Conservation (phyloP, 2,113 vertebrate species). For the Seriola aureovittata region DNA sequence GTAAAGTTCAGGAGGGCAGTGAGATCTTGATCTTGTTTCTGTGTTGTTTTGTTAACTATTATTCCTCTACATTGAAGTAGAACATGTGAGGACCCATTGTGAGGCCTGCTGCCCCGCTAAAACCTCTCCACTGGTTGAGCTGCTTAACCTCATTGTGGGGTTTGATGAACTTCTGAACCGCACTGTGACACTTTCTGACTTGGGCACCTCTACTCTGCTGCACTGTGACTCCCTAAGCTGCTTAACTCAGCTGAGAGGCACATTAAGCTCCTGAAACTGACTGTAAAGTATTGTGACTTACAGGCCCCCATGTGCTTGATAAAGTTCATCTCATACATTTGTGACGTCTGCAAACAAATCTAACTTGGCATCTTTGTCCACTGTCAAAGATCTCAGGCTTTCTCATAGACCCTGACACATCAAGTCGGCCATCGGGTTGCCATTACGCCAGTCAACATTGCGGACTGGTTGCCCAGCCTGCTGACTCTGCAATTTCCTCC, state of each 20-base stretch:
- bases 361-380: neutral
- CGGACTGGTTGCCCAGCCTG: neutral
- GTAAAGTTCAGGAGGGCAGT: slow-evolving; percentile 38
- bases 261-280: slow-evolving; percentile 13
- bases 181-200: slow-evolving; percentile 43
- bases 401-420: neutral
- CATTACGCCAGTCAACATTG: no score
- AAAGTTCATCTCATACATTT: neutral
- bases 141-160: slow-evolving; percentile 33
- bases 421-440: neutral
- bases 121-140: slow-evolving; percentile 40
- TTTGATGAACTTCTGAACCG: slow-evolving; percentile 66
- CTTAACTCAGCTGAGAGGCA: slow-evolving; percentile 25
- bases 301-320: neutral
- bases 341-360: neutral
- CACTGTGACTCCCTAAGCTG: slow-evolving; percentile 42
- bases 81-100: slow-evolving; percentile 58
- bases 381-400: no score
- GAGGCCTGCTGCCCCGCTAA: slow-evolving; percentile 15
- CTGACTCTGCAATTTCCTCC: neutral
- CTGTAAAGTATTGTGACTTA: slow-evolving; percentile 1
- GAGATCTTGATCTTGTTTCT: slow-evolving; percentile 53
- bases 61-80: slow-evolving; percentile 38
- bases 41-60: slow-evolving; percentile 45
- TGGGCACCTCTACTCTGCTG: slow-evolving; percentile 9